These are phyloP conservation scores for Streptopelia turtur DNA, from an alignment of 2,797 vertebrate genomes.

Conservation along the genomic window DNA sequence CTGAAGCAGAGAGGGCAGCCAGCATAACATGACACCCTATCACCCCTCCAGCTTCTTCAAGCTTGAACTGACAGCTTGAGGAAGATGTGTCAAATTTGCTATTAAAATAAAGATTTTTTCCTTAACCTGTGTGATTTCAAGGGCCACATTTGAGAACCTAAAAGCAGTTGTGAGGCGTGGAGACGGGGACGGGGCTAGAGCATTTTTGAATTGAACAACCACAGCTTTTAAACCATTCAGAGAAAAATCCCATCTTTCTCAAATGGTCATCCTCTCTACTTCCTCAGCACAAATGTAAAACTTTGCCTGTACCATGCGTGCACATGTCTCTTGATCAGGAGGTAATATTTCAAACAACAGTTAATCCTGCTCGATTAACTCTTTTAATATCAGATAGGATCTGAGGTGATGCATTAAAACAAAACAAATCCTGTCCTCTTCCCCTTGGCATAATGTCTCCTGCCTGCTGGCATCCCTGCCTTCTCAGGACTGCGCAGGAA, in stretches of 20 bases:
- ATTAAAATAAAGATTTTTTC: background rate
- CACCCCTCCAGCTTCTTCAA: background rate
- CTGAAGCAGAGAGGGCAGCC: background rate
- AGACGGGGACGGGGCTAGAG: background rate
- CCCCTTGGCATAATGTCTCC: background rate
- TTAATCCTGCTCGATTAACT: background rate
- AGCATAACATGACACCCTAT: rapidly evolving
- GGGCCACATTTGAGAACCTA: background rate
- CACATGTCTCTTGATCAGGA: background rate
- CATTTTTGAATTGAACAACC: background rate
- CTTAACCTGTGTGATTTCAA: background rate
- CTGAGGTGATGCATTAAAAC: background rate
- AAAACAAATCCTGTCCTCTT: background rate
- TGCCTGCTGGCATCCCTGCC: background rate
- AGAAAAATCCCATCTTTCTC: background rate
- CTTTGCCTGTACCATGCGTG: background rate
- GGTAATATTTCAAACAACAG: background rate
- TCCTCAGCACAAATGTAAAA: background rate
- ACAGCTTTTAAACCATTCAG: background rate
- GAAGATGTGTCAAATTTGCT: background rate
- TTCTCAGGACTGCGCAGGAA: background rate
- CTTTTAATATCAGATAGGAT: background rate
- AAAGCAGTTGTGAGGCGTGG: background rate
- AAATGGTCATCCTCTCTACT: background rate
- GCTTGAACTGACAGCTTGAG: background rate